phyloP scores from a whole-genome alignment of 2,113 vertebrate genomes.

The Nycticryphes semicollaris region DNA sequence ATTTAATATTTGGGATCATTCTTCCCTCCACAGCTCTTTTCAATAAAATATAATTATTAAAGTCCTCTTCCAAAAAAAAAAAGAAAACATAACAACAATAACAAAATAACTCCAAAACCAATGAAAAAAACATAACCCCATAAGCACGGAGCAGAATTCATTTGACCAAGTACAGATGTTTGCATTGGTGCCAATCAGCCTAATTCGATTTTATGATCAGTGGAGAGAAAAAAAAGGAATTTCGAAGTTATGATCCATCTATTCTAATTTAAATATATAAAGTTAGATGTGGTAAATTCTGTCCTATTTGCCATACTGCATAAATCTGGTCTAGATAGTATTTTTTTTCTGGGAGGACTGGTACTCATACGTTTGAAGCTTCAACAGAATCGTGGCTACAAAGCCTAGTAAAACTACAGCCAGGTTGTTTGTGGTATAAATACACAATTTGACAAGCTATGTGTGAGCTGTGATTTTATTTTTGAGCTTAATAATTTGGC shows the following conservation, averaged over 20 bases:
- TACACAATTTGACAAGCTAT: background rate
- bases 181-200: background rate
- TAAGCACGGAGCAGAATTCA: background rate
- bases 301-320: background rate
- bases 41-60: background rate
- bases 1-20: background rate
- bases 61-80: background rate
- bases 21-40: background rate
- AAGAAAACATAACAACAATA: background rate
- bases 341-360: background rate
- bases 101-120: rapidly evolving
- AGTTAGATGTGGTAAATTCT: background rate
- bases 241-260: background rate
- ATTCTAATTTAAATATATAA: background rate
- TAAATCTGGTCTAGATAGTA: background rate
- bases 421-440: background rate
- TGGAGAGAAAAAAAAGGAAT: background rate
- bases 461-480: background rate
- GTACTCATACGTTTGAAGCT: background rate
- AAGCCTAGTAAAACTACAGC: background rate
- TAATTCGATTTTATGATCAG: background rate
- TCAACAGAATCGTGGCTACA: background rate
- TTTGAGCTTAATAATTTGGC: background rate
- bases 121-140: background rate
- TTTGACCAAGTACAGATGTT: background rate